Evolutionary conservation across 2,113 vertebrate genomes (phyloP), one percentile per base, ranked within the genome.

Genomic region (Channa argus): DNA sequence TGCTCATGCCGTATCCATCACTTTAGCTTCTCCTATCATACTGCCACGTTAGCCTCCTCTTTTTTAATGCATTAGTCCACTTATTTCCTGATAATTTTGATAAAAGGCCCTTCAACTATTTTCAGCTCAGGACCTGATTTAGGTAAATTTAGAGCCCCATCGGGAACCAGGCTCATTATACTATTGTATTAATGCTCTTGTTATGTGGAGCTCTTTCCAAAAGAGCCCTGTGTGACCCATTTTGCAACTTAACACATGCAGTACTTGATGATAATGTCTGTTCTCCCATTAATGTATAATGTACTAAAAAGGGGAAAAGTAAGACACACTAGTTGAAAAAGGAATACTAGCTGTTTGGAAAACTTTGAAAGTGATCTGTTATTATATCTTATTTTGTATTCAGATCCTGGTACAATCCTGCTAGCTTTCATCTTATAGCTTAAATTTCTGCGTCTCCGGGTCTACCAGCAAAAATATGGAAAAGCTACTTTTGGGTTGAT

Each of bases 151-250:
- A 79, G 81, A 79, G 59, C 76, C 67, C 89, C 83, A 67, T 53
- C 3, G 72, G 85, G 83, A 81, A 3, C 72, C 53, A 24, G 64
- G 71, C 86, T 89, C 86, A 89, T 91, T 89, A 90, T 69, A 76
- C 61, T 38, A 6, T 68, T 50, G 72, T 68, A 49, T 76, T 64
- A 71, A 66, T 82, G 71, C 82, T 74, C 71, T 77, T 79, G 63
- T 83, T 82, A 66, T 77, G 56, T 50, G 71, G 60, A 69, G 81
- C 70, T 66, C 59, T 70, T 82, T 87, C 77, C 58, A 68, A 79
- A 88, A 80, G 67, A 82, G 72, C 63, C 60, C 59, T 36, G 41
- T 86, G 41, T 86, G 88, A 84, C 90, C 90, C 60, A 86, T 84
- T 91, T 92, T 80, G 33, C 39, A 41, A 55, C 38, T 3, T 9